Evolutionary conservation across 92 coral and sea anemone genomes (phyloP).

Genomic region (Montipora capitata): DNA sequence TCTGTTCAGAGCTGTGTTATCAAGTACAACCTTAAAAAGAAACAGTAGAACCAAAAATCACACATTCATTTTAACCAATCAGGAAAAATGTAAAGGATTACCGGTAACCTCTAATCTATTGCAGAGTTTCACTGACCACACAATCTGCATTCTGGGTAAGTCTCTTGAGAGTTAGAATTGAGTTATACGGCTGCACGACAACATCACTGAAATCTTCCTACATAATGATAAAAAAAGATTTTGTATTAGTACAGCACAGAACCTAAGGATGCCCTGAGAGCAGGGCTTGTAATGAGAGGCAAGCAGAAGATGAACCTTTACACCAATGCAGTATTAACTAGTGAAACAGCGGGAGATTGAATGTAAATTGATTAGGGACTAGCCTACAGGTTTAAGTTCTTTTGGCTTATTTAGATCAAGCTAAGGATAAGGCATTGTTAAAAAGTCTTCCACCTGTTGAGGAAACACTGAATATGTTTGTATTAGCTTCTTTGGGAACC

Average conservation of each 20-base stretch:
- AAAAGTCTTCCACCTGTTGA: slow-evolving; percentile 81
- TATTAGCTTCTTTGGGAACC: slow-evolving; percentile 97
- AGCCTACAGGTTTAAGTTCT: too few species aligned
- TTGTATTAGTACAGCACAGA: neutral
- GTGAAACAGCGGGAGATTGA: too few species aligned
- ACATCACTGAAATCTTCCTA: slow-evolving; percentile 99
- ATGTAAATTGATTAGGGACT: too few species aligned
- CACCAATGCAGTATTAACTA: too few species aligned
- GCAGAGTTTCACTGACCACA: slow-evolving; percentile 82
- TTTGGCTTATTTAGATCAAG: too few species aligned
- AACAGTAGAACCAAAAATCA: neutral
- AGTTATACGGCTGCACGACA: slow-evolving; percentile 98
- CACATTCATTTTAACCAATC: too few species aligned
- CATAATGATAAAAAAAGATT: neutral
- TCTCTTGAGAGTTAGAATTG: slow-evolving; percentile 95
- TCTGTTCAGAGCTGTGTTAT: slow-evolving; percentile 98
- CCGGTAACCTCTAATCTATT: neutral
- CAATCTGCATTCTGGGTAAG: slow-evolving; percentile 99
- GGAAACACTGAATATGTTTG: slow-evolving; percentile 99
- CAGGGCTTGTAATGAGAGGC: too few species aligned
- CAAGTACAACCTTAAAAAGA: slow-evolving; percentile 89
- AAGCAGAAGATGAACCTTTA: too few species aligned
- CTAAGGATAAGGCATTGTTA: neutral
- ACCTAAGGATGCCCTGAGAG: too few species aligned
- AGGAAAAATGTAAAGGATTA: too few species aligned